Base-by-base conservation (phyloP, 1,140 invertebrate genomes). In the Caenorhabditis brenneri region DNA sequence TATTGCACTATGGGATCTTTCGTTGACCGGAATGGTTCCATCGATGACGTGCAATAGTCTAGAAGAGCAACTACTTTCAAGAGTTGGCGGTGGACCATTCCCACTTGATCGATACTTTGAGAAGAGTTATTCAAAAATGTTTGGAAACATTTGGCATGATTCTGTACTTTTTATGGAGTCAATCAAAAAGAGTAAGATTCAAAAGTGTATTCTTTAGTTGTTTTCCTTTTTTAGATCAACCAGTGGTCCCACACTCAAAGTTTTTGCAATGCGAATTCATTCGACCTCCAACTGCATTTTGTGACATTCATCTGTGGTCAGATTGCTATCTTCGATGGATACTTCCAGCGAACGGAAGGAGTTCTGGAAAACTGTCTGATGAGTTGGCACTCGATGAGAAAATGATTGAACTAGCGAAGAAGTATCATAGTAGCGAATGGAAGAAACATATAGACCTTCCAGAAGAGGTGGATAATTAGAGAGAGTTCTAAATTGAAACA, bases 311-410 rank as follows among this genome's bases (percentile, higher is more conserved):
- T 3, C 33, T 83, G 31, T 83, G 82, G 82, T 65, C 69, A 16
- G 42, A 74, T 5, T 83, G 82, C 33, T 83, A 83, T 80, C 33
- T 83, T 42, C 65, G 82, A 79, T 83, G 82, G 82, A 79, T 80
- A 16, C 82, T 31, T 16, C 55, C 55, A 39, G 81, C 81, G 7
- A 82, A 82, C 22, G 36, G 31, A 1, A 27, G 29, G 42, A 49
- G 51, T 31, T 46, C 39, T 16, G 81, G 81, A 46, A 60, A 46
- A 42, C 27, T 82, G 1, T 27, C 42, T 10, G 55, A 42, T 9
- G 60, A 82, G 39, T 27, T 69, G 42, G 31, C 42, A 15, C 60
- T 82, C 9, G 81, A 82, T 39, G 81, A 82, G 22, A 74, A 65
- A 31, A 82, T 82, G 81, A 51, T 42, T 12, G 36, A 65, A 16